Evolutionary conservation across 2,888 invertebrate species (phyloP), one percentile per base, ranked within the genome.

Genomic region (Limnephilus lunatus): DNA sequence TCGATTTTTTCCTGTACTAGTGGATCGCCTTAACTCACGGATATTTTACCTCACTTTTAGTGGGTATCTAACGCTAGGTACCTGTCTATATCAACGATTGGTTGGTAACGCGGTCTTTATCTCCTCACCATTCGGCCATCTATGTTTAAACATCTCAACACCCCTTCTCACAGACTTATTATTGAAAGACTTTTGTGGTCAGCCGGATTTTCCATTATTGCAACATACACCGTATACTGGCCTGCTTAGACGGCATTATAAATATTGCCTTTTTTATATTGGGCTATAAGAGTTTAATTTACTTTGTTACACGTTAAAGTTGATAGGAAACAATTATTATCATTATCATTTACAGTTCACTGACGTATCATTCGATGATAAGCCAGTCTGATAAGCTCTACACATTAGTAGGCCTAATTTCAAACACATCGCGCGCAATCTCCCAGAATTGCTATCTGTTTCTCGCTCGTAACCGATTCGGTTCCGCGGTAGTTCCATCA

Each of bases 371-470:
- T 44, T 39, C 44, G 32, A 19, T 44, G 89, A 68, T 80, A 89
- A 89, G 81, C 32, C 53, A 82, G 81, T 31, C 48, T 35, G 86
- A 39, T 85, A 85, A 85, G 39, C 32, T 19, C 25, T 7, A 39
- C 85, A 85, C 39, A 85, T 85, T 39, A 85, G 30, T 87, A 48
- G 81, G 80, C n/a, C 82, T 91, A 87, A 48, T 91, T 87, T 53
- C 81, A 44, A 88, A 53, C 87, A 87, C 81, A 91, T 68, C 85
- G 81, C 81, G 35, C 87, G 86, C 91, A 48, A 88, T 88, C 88
- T 86, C 91, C 35, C 31, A 39, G 85, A 85, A 91, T 85, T 81
- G 85, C 90, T 92, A 92, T 92, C 92, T 92, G 92, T 86, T 91
- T 25, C 88, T 81, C 85, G 44, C 90, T 90, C 92, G 80, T 92